Evolutionary conservation across 2,888 invertebrate genomes (phyloP).

Genomic region (Tetropium fuscum): DNA sequence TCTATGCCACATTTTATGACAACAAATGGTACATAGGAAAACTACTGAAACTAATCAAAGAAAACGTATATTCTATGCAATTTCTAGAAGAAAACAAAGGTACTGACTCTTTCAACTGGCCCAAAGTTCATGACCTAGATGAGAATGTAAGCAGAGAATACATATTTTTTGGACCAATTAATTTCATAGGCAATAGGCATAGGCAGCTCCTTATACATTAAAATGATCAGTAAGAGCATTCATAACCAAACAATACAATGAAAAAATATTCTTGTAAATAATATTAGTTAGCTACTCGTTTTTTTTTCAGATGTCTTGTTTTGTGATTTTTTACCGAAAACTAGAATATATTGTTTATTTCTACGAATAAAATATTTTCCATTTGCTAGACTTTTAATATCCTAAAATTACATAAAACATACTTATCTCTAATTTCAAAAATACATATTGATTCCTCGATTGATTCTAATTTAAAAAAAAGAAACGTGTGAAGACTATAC

Average conservation of each 20-base stretch:
- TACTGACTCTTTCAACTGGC: too few relatives aligned
- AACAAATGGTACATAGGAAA: too few relatives aligned
- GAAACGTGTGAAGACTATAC: not conserved
- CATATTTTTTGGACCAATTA: too few relatives aligned
- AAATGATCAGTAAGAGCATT: constrained; percentile 1
- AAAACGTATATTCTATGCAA: too few relatives aligned
- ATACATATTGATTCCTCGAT: not conserved
- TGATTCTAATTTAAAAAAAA: not conserved
- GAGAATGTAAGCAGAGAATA: too few relatives aligned
- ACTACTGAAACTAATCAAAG: too few relatives aligned
- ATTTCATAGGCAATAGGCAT: too few relatives aligned
- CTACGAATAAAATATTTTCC: not conserved
- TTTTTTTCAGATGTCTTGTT: too few relatives aligned
- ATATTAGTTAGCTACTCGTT: not conserved
- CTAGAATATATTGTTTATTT: not conserved
- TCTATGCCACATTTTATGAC: too few relatives aligned
- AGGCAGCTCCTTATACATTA: constrained; percentile 1
- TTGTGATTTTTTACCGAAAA: not conserved
- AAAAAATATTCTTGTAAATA: not conserved
- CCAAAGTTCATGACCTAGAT: too few relatives aligned
- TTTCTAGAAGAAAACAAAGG: too few relatives aligned
- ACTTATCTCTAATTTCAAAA: not conserved
- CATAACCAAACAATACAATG: constrained; percentile 1
- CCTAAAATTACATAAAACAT: not conserved
- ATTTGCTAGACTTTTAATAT: not conserved